Percentiles rank a stretch among this genome's conserved stretches.
Evolutionary conservation across 2,797 vertebrate genomes (phyloP).

Genomic region (Pachyuromys duprasi): DNA sequence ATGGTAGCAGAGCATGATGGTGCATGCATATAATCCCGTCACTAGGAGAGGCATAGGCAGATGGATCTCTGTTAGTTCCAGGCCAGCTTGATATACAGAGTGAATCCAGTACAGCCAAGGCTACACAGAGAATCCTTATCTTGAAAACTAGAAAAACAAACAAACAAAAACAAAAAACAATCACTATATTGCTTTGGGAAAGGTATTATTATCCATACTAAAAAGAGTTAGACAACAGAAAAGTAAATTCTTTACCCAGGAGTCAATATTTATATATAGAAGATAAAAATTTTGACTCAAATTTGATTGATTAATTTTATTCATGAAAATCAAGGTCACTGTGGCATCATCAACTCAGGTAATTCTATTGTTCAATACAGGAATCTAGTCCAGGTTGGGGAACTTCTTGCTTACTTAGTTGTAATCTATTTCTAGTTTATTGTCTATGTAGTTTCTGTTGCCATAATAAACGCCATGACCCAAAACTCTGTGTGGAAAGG

Average conservation of each 20-base stretch:
- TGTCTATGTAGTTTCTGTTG: background rate
- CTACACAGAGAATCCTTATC: too few species aligned
- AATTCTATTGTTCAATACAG: background rate
- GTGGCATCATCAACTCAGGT: background rate
- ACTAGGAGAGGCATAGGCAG: too few species aligned
- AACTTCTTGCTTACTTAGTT: background rate
- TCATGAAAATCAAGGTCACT: background rate
- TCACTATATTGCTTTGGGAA: too few species aligned
- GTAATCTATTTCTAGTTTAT: background rate
- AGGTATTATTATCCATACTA: background rate
- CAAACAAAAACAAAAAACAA: too few species aligned
- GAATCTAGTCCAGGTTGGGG: background rate
- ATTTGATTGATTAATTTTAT: background rate
- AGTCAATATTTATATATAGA: background rate
- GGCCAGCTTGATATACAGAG: too few species aligned
- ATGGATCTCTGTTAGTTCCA: too few species aligned
- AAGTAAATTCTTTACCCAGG: background rate
- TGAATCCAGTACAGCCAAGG: too few species aligned
- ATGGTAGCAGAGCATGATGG: too few species aligned
- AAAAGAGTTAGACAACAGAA: constrained; percentile 9
- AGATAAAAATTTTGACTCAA: background rate
- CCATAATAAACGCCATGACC: background rate
- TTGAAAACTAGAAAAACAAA: too few species aligned
- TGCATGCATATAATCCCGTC: too few species aligned
- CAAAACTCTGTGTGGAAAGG: background rate